phyloP scores from a whole-genome alignment of 2,888 invertebrate genomes.

The Trisateles emortualis region DNA sequence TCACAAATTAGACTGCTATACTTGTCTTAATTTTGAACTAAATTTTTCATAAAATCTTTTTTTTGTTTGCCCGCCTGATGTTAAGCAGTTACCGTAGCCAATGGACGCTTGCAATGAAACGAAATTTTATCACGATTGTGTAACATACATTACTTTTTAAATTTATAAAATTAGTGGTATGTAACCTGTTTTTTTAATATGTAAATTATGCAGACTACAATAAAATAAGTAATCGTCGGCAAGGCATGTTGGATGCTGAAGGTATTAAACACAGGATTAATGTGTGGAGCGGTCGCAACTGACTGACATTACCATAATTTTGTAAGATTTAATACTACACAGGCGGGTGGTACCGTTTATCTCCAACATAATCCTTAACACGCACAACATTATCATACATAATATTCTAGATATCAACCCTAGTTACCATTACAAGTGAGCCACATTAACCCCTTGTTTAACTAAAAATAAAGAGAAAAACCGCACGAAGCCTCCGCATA shows the following conservation, averaged over 20 bases:
- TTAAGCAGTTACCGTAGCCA: too few species aligned
- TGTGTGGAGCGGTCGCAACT: slow-evolving; percentile 7
- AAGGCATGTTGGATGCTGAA: not conserved
- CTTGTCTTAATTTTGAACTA: too few species aligned
- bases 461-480: slow-evolving; percentile 38
- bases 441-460: slow-evolving; percentile 18
- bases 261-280: slow-evolving; percentile 6
- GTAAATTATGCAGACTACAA: slow-evolving; percentile 1
- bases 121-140: too few species aligned
- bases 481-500: slow-evolving; percentile 54
- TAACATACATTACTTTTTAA: too few species aligned
- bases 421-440: not conserved
- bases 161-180: too few species aligned
- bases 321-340: slow-evolving; percentile 2
- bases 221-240: slow-evolving; percentile 1
- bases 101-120: too few species aligned
- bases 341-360: not conserved
- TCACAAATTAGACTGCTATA: too few species aligned
- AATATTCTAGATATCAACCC: not conserved
- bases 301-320: slow-evolving; percentile 11
- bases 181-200: too few species aligned
- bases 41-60: too few species aligned
- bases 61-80: too few species aligned
- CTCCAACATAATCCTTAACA: slow-evolving; percentile 1
- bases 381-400: not conserved